phyloP scores from a whole-genome alignment of 53 echinoderm and acorn worm genomes.

The Henricia sp. region DNA sequence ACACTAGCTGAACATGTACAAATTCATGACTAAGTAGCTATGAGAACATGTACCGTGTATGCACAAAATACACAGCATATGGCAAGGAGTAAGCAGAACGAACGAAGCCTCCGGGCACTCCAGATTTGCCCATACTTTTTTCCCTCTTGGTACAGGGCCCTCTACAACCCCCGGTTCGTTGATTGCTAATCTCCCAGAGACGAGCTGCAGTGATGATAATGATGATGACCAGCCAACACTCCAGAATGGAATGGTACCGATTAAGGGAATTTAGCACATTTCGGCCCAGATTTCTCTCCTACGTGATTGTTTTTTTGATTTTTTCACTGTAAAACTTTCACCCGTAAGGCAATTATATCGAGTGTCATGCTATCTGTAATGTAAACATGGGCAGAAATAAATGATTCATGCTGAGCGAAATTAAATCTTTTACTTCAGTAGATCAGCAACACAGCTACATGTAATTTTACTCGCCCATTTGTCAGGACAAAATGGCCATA shows the following conservation, averaged over 20 bases:
- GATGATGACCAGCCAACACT: not conserved
- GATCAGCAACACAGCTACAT: no score
- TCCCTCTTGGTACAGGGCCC: slow-evolving; percentile 16
- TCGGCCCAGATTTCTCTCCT: not conserved
- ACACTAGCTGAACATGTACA: no score
- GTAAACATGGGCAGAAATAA: slow-evolving; percentile 17
- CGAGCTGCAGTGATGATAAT: not conserved
- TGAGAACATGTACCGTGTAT: no score
- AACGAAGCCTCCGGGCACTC: slow-evolving; percentile 28
- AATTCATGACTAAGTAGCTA: no score
- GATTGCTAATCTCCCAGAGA: slow-evolving; percentile 52
- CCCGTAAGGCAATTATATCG: slow-evolving; percentile 13
- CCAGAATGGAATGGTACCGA: slow-evolving; percentile 11
- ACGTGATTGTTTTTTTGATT: not conserved
- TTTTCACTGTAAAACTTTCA: not conserved
- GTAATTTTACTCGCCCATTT: no score
- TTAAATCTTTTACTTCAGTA: not conserved
- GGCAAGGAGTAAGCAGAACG: slow-evolving; percentile 20
- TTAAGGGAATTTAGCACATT: slow-evolving; percentile 19
- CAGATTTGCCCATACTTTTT: not conserved
- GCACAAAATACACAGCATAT: slow-evolving; percentile 43
- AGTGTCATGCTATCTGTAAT: slow-evolving; percentile 14
- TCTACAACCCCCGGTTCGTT: slow-evolving; percentile 23
- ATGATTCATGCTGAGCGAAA: not conserved
- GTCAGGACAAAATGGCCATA: no score